phyloP scores from a whole-genome alignment of 2,113 vertebrate species.

The Trichomycterus rosablanca region DNA sequence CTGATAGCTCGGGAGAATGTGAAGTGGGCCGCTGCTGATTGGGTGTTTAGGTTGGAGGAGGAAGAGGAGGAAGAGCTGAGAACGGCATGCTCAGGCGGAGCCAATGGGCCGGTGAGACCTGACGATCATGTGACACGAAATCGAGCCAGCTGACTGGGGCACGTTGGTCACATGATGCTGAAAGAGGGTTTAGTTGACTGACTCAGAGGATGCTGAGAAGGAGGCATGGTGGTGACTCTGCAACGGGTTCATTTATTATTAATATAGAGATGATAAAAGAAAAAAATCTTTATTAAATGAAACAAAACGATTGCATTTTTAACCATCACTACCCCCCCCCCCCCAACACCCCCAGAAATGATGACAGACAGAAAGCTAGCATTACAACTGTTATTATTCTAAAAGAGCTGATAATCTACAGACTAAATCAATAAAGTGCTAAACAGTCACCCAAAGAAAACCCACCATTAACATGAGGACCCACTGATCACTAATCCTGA shows the following conservation, averaged over 20 bases:
- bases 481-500: slow-evolving; percentile 33
- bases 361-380: no score
- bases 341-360: background rate
- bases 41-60: slow-evolving; percentile 96
- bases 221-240: slow-evolving; percentile 99
- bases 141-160: slow-evolving; percentile 99
- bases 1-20: slow-evolving; percentile 97
- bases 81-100: slow-evolving; percentile 99
- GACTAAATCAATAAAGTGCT: slow-evolving; percentile 4
- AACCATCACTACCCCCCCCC: slow-evolving; percentile 49
- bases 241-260: slow-evolving; percentile 99
- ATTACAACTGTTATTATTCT: slow-evolving; percentile 27
- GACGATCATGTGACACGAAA: slow-evolving; percentile 99
- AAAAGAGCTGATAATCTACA: slow-evolving; percentile 5
- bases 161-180: slow-evolving; percentile 99
- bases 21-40: slow-evolving; percentile 98
- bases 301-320: slow-evolving; percentile 76
- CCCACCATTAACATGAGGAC: slow-evolving; percentile 33
- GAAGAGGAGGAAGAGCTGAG: slow-evolving; percentile 87
- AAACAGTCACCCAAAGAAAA: slow-evolving; percentile 11
- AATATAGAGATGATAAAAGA: slow-evolving; percentile 94
- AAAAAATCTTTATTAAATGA: slow-evolving; percentile 87
- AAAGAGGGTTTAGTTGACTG: slow-evolving; percentile 99
- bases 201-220: slow-evolving; percentile 99
- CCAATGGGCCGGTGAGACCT: slow-evolving; percentile 99